Base-by-base conservation (phyloP, 2,113 vertebrate genomes). In the Mugil cephalus region DNA sequence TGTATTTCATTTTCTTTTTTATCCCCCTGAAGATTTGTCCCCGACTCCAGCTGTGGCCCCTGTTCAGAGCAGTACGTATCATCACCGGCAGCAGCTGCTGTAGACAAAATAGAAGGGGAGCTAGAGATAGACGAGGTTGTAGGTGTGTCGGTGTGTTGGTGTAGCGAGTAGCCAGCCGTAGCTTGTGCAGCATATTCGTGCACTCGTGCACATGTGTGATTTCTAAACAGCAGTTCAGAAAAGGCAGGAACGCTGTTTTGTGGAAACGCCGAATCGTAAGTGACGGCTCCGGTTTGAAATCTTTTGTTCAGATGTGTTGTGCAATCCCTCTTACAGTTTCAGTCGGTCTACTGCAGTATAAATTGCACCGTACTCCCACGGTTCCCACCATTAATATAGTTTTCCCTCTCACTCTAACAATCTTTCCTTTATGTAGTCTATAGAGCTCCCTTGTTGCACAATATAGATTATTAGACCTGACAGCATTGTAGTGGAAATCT, bases 1-100 rank as follows among this genome's bases (percentile, higher is more conserved):
- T 85, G 69, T 89, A 74, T 86, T 90, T 80, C 55, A 55, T 83
- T 86, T 84, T 74, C 67, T 76, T 86, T 86, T 30, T 68, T 67
- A 77, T 86, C 73, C 84, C 53, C 74, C 83, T 73, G 79, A 92
- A 89, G 89, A 89, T 84, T 84, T 78, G 79, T 88, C 91, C 62
- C 48, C 19, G 68, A 87, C 87, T 82, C 83, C 91, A 87, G 84
- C 88, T 90, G 89, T 61, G 84, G 85, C 82, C 9, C 73, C 85
- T 68, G 72, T 79, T 84, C 87, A 88, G 79, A 88, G 74, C 79
- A 83, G 90, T 93, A 91, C 75, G 90, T 90, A 92, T 83, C 34
- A 12, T 35, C 30, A 60, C 77, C 71, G 59, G 63, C 64, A 83
- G 79, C 79, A 14, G 38, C 76, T 43, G 58, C 66, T 52, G 24